Percentiles rank a stretch among this genome's conserved stretches.
Evolutionary conservation across 2,113 vertebrate genomes (phyloP).

Genomic region (Vimba vimba): DNA sequence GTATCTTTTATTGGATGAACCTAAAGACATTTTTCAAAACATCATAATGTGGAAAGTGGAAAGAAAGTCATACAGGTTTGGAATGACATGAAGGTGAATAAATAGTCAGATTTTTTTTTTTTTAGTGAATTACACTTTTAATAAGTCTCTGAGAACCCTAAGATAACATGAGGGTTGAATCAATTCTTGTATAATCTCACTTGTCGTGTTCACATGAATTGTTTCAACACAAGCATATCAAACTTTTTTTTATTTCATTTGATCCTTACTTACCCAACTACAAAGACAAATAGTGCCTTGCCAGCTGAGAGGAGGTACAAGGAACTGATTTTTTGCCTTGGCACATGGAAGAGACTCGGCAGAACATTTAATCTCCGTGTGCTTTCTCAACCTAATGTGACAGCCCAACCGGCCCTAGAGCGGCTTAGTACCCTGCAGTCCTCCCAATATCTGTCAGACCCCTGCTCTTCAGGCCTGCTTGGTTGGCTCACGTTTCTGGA

Average conservation of each 20-base stretch:
- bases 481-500: background rate
- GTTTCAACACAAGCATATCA: background rate
- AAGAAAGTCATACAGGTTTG: no score
- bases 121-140: background rate
- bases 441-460: constrained; percentile 67
- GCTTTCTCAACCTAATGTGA: constrained; percentile 71
- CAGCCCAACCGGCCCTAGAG: constrained; percentile 67
- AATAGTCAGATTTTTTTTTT: background rate
- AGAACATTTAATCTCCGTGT: constrained; percentile 51
- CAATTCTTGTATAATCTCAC: background rate
- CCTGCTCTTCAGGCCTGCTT: constrained; percentile 23
- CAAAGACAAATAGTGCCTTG: constrained; percentile 2
- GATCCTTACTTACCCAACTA: background rate
- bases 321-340: constrained; percentile 51
- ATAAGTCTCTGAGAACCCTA: background rate
- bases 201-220: background rate
- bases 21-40: no score
- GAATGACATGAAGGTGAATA: no score
- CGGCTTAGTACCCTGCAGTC: constrained; percentile 62
- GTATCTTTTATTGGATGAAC: background rate
- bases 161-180: background rate
- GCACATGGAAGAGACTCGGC: constrained; percentile 58
- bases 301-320: constrained; percentile 44
- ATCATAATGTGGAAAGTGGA: no score
- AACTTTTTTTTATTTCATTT: background rate